Base-by-base conservation (phyloP, 2,888 invertebrate genomes). In the Lamellibrachia columna region DNA sequence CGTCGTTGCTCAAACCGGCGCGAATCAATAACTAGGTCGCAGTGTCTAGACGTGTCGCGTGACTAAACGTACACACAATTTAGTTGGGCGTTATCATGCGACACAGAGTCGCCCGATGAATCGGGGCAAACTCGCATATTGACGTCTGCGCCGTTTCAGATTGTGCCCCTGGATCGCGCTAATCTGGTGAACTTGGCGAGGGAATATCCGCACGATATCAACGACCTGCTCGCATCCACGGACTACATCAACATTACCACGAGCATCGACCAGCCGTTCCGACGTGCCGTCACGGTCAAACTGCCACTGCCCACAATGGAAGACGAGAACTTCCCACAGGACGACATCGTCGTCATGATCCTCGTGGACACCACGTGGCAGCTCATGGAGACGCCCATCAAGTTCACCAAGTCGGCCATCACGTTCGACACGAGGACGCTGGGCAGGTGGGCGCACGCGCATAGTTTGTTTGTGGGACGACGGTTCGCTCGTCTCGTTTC, bases 261-360 rank as follows among this genome's bases (percentile, higher is more conserved):
- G 3, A 91, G 90, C 53, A 53, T 90, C 40, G 90, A 90, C 40
- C 92, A 92, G 28, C 92, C 91, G 90, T 95, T 94, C 93, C 92
- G 92, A 75, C 93, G 96, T 22, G 93, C 96, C 3, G 95, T 95
- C 22, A 95, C 96, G 3, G 94, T 96, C 91, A 96, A 96, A 94
- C 95, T 96, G 90, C 96, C 96, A 40, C 95, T 96, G 60, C 96
- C 96, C 52, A 94, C 94, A 3, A 94, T 95, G 7, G 95, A 95
- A 8, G 94, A 94, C 90, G 94, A 93, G 92, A 53, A 93, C 53
- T 92, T 92, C 90, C 92, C 92, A 7, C 22, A 92, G 7, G 94
- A 94, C n/a, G 95, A 95, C 92, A 94, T 96, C 53, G 95, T 94
- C 15, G 95, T 96, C 40, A 93, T 96, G 92, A 94, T 94, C 90